Conservation (phyloP, 2,888 invertebrate species). For the Nezara viridula region DNA sequence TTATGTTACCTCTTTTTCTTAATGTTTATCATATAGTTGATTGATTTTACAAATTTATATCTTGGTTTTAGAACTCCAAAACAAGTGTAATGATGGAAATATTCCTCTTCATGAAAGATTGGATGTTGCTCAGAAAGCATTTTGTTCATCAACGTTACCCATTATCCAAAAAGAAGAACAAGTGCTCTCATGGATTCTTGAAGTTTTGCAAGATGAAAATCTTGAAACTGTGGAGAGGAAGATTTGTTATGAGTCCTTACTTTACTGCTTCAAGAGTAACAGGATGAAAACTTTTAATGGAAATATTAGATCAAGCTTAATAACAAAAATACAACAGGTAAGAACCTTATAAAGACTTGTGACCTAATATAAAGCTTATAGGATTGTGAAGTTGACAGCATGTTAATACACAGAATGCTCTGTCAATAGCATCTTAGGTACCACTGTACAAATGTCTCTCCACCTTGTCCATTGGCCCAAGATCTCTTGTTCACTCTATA, state of each 20-base stretch:
- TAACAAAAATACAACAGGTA: slow-evolving; percentile 56
- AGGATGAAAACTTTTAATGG: slow-evolving; percentile 59
- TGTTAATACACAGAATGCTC: no score
- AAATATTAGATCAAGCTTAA: slow-evolving; percentile 58
- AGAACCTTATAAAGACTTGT: not conserved
- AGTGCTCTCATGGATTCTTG: slow-evolving; percentile 57
- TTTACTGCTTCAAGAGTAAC: slow-evolving; percentile 57
- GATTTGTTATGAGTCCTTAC: slow-evolving; percentile 17
- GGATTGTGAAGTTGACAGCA: not conserved
- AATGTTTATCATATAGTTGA: not conserved
- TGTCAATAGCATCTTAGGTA: no score
- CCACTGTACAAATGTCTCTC: no score
- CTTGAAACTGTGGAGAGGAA: not conserved
- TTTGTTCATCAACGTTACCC: slow-evolving; percentile 60
- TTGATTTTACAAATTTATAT: not conserved
- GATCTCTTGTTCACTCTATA: no score
- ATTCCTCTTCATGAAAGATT: slow-evolving; percentile 59
- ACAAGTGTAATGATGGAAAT: slow-evolving; percentile 57
- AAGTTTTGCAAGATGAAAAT: slow-evolving; percentile 13
- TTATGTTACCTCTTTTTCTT: not conserved
- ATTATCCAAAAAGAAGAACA: slow-evolving; percentile 63
- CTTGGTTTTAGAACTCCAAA: slow-evolving; percentile 59
- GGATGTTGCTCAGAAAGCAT: slow-evolving; percentile 59
- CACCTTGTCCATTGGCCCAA: no score
- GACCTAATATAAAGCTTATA: not conserved